These are phyloP conservation scores for Matsumurasca onukii DNA, from an alignment of 1,140 invertebrate genomes.

Conservation along the genomic window DNA sequence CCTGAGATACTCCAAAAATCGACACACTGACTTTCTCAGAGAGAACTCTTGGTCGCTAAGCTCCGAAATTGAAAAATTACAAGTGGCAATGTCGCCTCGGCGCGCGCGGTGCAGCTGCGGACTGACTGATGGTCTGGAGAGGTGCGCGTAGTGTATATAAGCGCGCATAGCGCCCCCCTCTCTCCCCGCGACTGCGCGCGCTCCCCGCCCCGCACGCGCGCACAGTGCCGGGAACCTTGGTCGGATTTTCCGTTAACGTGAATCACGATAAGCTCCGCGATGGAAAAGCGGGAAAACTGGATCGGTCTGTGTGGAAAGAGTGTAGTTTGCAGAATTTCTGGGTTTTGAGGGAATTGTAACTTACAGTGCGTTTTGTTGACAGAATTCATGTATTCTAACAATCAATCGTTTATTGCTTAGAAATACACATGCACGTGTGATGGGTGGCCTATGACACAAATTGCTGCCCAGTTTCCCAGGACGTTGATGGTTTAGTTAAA, in stretches of 20 bases:
- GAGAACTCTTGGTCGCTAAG: constrained; percentile 49
- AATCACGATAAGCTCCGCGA: too few relatives aligned
- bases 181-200: constrained; percentile 29
- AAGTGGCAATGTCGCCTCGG: constrained; percentile 49
- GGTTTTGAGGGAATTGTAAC: too few relatives aligned
- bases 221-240: constrained; percentile 12
- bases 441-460: too few relatives aligned
- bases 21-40: constrained; percentile 52
- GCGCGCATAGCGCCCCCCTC: constrained; percentile 43
- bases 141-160: constrained; percentile 51
- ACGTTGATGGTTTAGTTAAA: too few relatives aligned
- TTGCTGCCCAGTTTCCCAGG: too few relatives aligned
- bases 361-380: too few relatives aligned
- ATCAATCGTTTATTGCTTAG: too few relatives aligned
- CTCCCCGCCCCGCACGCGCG: constrained; percentile 25
- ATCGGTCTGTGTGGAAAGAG: too few relatives aligned
- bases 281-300: too few relatives aligned
- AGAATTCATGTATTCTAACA: too few relatives aligned
- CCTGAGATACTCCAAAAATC: constrained; percentile 51
- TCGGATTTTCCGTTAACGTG: constrained; percentile 15
- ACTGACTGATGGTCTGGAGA: constrained; percentile 38
- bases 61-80: constrained; percentile 55
- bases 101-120: constrained; percentile 37
- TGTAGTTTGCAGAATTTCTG: too few relatives aligned
- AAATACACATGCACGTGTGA: too few relatives aligned